Evolutionary conservation across 2,888 invertebrate species (phyloP).

Genomic region (Trissoscelio sp.): DNA sequence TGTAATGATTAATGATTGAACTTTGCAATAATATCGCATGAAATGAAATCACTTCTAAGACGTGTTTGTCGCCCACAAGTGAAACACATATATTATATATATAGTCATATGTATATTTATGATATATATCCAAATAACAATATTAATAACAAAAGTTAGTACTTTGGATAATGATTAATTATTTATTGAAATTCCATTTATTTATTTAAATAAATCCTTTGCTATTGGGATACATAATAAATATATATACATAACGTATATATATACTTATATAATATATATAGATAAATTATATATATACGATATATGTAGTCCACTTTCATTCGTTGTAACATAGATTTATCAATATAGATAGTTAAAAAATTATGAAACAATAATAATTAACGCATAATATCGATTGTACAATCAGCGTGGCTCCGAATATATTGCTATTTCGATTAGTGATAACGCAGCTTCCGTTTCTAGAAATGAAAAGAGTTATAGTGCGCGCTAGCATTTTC

Average conservation of each 20-base stretch:
- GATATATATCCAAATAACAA: conserved; percentile 57
- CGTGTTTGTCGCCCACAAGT: conserved; percentile 37
- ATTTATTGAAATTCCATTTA: background rate
- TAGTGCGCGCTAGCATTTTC: conserved; percentile 65
- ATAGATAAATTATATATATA: conserved; percentile 42
- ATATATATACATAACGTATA: conserved; percentile 43
- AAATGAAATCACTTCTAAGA: conserved; percentile 55
- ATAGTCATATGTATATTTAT: conserved; percentile 49
- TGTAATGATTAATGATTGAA: conserved; percentile 56
- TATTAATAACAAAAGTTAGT: conserved; percentile 10
- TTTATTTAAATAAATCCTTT: background rate
- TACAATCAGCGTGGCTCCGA: conserved; percentile 34
- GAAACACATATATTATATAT: conserved; percentile 63
- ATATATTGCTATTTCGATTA: conserved; percentile 46
- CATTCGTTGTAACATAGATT: conserved; percentile 65
- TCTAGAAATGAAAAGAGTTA: conserved; percentile 31
- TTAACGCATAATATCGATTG: conserved; percentile 35
- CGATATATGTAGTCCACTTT: conserved; percentile 64
- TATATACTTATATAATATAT: conserved; percentile 46
- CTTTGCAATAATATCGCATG: conserved; percentile 34
- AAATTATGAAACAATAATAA: conserved; percentile 16
- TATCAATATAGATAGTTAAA: conserved; percentile 27
- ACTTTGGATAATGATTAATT: background rate
- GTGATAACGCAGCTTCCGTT: conserved; percentile 20
- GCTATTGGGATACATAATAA: conserved; percentile 54